Conservation (phyloP, 2,797 vertebrate species). For the Ara ararauna region DNA sequence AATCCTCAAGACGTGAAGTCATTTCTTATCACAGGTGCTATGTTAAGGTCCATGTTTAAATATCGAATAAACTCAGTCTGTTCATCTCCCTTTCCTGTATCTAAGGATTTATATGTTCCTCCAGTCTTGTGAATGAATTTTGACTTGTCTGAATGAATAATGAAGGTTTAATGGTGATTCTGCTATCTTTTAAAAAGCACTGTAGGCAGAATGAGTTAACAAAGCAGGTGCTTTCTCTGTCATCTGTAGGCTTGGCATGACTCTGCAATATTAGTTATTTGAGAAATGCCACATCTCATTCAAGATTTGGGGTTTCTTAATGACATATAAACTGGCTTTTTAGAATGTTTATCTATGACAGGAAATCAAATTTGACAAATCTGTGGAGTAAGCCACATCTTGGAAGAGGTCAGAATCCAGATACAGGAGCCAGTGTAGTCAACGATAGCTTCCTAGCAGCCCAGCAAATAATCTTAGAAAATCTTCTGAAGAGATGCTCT, state of each 20-base stretch:
- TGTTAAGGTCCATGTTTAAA: not conserved
- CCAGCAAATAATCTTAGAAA: not conserved
- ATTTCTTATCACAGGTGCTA: not conserved
- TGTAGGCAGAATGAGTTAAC: not conserved
- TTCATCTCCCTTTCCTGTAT: not conserved
- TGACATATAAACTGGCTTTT: not conserved
- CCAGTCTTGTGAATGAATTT: not conserved
- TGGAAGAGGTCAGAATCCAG: not conserved
- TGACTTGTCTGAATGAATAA: not conserved
- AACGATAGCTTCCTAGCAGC: not conserved
- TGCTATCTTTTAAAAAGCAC: not conserved
- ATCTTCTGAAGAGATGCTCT: not conserved
- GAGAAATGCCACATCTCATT: not conserved
- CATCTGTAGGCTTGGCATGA: not conserved
- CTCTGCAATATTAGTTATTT: not conserved
- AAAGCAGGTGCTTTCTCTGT: not conserved
- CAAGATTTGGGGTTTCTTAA: not conserved
- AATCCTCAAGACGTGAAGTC: not conserved
- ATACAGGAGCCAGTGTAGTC: not conserved
- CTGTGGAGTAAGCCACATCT: not conserved
- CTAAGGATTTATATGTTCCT: not conserved
- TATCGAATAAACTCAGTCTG: not conserved
- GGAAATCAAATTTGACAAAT: not conserved
- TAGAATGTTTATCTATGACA: not conserved
- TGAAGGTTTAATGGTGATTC: not conserved